Base-by-base conservation (phyloP, 2,797 vertebrate genomes). In the Chiropotes sagulatus region DNA sequence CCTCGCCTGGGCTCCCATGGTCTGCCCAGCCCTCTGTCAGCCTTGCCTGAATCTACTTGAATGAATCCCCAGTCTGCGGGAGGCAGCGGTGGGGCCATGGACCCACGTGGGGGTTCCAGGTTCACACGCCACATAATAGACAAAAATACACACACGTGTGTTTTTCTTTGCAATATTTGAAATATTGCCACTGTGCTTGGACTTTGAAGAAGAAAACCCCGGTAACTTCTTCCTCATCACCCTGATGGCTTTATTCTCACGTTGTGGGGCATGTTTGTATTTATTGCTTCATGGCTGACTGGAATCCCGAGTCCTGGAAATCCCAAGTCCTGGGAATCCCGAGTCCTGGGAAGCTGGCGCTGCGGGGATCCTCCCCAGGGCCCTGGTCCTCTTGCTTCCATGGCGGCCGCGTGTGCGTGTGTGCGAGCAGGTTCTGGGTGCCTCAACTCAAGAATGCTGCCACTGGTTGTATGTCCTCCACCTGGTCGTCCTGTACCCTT, bases 271-370 rank as follows among this genome's bases (percentile, higher is more conserved):
- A 93, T 99, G 99, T 99, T 99, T 98, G 98, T 97, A 99, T 99
- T 99, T 99, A 99, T 99, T 99, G 99, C 98, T 98, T 99, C 98
- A 96, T 96, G 98, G 98, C 97, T 95, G 93, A 58, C 97, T 96
- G 98, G 98, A 94, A 90, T 81, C 88, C 64, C 52, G 39, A 41
- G 39, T 41, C 39, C 39, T 41, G 39, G 39, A 41, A 41, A 41
- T 41, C 39, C 39, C 39, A 41, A 41, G 39, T 41, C 39, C 4
- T 41, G 39, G 39, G 39, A 41, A 41, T 41, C 39, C 39, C 39
- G 46, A 88, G 54, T 33, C 9, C 46, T 11, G 46, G 88, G 58
- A 75, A 85, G 41, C 94, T 26, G 82, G 6, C 9, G 14, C 70
- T 50, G 82, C 39, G 41, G 93, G 97, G 95, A 78, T 61, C 94